Evolutionary conservation across 2,888 invertebrate species (phyloP).

Genomic region (Latheticus oryzae): DNA sequence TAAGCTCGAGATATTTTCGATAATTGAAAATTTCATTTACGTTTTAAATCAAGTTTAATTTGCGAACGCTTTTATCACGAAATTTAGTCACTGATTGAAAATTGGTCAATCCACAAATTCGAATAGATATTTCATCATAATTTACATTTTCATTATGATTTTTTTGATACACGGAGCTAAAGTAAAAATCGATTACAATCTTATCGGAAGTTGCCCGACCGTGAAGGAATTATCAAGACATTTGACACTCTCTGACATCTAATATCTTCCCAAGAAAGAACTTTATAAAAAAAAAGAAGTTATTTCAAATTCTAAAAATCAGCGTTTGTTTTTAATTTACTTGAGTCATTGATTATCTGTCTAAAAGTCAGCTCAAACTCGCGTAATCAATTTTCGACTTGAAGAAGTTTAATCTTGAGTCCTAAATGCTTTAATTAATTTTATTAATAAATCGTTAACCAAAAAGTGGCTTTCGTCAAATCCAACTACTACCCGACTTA

Average conservation of each 20-base stretch:
- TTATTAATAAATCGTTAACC: slow-evolving; percentile 19
- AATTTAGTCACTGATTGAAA: slow-evolving; percentile 35
- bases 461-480: slow-evolving; percentile 4
- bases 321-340: too few species aligned
- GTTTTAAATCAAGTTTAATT: slow-evolving; percentile 34
- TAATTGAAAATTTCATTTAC: slow-evolving; percentile 34
- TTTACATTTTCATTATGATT: slow-evolving; percentile 34
- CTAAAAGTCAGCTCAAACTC: slow-evolving; percentile 7
- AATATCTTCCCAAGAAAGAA: too few species aligned
- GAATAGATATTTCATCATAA: slow-evolving; percentile 22
- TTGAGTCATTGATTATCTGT: slow-evolving; percentile 14
- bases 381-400: slow-evolving; percentile 20
- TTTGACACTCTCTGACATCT: too few species aligned
- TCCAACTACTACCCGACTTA: too few species aligned
- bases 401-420: slow-evolving; percentile 18
- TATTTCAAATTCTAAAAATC: too few species aligned
- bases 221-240: too few species aligned
- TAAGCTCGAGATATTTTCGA: slow-evolving; percentile 20
- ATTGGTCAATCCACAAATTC: slow-evolving; percentile 35
- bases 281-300: too few species aligned
- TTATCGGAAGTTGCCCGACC: too few species aligned
- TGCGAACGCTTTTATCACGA: slow-evolving; percentile 30
- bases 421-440: slow-evolving; percentile 29
- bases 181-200: too few species aligned
- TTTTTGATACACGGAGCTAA: too few species aligned